A percentile compares a stretch with the other conserved stretches of the same genome.
These are phyloP conservation scores for Xestia ashworthii DNA, from an alignment of 2,888 invertebrate species.

Conservation along the genomic window DNA sequence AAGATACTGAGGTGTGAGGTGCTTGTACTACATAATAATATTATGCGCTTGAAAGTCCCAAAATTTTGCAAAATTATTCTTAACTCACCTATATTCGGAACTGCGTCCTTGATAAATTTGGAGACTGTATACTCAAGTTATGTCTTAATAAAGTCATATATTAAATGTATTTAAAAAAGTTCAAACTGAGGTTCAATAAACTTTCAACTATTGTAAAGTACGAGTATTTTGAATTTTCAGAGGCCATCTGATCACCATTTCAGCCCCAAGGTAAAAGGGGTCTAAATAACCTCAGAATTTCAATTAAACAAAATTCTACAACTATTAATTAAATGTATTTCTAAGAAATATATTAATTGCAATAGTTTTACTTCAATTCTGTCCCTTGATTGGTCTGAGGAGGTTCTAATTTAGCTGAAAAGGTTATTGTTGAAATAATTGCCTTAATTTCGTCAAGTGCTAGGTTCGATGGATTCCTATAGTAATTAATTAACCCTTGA, in stretches of 20 bases:
- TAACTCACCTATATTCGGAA: background rate
- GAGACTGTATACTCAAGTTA: no score
- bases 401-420: slow-evolving; percentile 16
- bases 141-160: background rate
- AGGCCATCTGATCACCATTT: background rate
- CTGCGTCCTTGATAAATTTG: background rate
- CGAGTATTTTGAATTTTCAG: background rate
- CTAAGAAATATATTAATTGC: slow-evolving; percentile 35
- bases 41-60: no score
- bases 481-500: slow-evolving; percentile 34
- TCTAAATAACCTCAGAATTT: slow-evolving; percentile 18
- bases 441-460: slow-evolving; percentile 26
- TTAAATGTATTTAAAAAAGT: background rate
- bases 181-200: background rate
- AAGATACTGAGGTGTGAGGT: background rate
- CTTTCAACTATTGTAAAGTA: background rate
- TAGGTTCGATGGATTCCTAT: slow-evolving; percentile 20
- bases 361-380: slow-evolving; percentile 23
- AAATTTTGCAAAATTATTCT: background rate
- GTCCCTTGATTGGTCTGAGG: slow-evolving; percentile 13
- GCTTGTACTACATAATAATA: no score
- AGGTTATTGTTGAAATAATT: slow-evolving; percentile 28
- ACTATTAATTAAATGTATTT: slow-evolving; percentile 34
- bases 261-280: slow-evolving; percentile 16
- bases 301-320: slow-evolving; percentile 22